phyloP scores from a whole-genome alignment of 37 sponge, comb jelly and placozoan species.

The Spongilla lacustris region DNA sequence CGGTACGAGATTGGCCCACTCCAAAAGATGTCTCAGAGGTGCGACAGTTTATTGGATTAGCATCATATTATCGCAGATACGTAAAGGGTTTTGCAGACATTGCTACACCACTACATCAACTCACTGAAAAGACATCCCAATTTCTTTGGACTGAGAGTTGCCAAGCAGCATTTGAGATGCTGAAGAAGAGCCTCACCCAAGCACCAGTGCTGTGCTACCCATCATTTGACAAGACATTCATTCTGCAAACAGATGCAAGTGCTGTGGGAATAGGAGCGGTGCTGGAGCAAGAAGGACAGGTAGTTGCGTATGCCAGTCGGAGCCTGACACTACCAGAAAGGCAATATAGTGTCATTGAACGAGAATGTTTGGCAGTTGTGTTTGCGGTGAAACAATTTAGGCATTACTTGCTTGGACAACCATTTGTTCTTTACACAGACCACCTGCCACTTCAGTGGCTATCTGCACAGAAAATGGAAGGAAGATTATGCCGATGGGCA shows the following conservation, averaged over 20 bases:
- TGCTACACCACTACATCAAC: slow-evolving; percentile 48
- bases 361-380: slow-evolving; percentile 49
- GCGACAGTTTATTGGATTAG: slow-evolving; percentile 55
- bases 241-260: slow-evolving; percentile 77
- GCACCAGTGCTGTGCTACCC: slow-evolving; percentile 65
- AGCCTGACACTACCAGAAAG: slow-evolving; percentile 47
- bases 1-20: slow-evolving; percentile 41
- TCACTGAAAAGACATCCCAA: slow-evolving; percentile 40
- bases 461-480: slow-evolving; percentile 62
- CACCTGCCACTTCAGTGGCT: slow-evolving; percentile 65
- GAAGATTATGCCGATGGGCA: slow-evolving; percentile 52
- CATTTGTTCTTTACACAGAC: slow-evolving; percentile 43
- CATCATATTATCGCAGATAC: slow-evolving; percentile 62
- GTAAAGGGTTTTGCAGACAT: slow-evolving; percentile 59
- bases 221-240: slow-evolving; percentile 19
- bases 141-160: slow-evolving; percentile 39
- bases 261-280: slow-evolving; percentile 56
- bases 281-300: slow-evolving; percentile 51
- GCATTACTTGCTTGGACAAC: slow-evolving; percentile 47
- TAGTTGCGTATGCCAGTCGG: slow-evolving; percentile 52
- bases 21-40: slow-evolving; percentile 30
- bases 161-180: slow-evolving; percentile 28
- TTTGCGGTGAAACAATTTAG: slow-evolving; percentile 58
- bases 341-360: slow-evolving; percentile 41
- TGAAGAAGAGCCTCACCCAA: slow-evolving; percentile 33